Evolutionary conservation across 2,113 vertebrate species (phyloP).

Genomic region (Laterallus jamaicensis): DNA sequence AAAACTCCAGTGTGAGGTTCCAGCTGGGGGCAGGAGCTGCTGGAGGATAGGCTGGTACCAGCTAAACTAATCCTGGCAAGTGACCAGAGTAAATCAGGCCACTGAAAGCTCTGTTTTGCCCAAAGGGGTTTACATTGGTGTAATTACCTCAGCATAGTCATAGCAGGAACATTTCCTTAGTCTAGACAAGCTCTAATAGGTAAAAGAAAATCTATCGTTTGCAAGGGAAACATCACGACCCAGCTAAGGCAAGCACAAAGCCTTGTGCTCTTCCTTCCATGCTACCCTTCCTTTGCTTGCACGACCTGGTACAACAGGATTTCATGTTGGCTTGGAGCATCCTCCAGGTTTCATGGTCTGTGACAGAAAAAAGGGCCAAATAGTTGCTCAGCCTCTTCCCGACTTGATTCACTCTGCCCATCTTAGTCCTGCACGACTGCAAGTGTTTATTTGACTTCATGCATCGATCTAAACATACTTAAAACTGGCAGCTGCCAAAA

Average conservation of each 20-base stretch:
- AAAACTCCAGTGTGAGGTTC: neutral
- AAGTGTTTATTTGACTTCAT: neutral
- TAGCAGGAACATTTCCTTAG: constrained; percentile 58
- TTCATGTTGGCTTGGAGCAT: neutral
- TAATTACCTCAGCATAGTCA: constrained; percentile 56
- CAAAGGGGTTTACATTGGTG: constrained; percentile 49
- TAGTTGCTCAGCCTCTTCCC: neutral
- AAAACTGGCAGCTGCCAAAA: neutral
- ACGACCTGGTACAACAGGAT: neutral
- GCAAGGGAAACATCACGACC: constrained; percentile 1
- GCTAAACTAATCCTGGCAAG: constrained; percentile 64
- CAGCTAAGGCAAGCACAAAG: neutral
- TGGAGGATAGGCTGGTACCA: constrained; percentile 42
- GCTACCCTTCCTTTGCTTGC: fast-evolving
- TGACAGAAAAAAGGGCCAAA: neutral
- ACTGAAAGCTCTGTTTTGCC: constrained; percentile 66
- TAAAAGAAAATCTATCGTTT: constrained; percentile 53
- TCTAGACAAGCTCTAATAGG: constrained; percentile 67
- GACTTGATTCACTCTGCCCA: neutral
- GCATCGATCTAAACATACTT: neutral
- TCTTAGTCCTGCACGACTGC: neutral
- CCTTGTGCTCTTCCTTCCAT: fast-evolving
- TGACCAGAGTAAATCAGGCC: constrained; percentile 63
- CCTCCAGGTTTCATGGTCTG: neutral
- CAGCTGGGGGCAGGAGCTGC: constrained; percentile 34